These are phyloP conservation scores for Bovichtus variegatus DNA, from an alignment of 2,797 vertebrate genomes.

Conservation along the genomic window DNA sequence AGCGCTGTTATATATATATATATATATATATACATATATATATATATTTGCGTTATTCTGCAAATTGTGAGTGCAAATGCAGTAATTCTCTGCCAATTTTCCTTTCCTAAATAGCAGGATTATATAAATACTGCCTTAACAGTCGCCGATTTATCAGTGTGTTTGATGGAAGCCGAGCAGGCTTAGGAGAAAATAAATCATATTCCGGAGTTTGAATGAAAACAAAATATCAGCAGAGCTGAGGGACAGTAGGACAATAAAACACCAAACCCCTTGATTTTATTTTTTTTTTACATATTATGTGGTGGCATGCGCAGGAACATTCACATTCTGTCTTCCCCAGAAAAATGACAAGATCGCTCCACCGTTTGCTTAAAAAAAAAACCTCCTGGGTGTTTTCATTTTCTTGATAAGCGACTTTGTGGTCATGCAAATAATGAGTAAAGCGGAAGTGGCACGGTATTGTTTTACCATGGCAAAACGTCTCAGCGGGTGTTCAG, in stretches of 20 bases:
- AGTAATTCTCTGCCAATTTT: conserved; percentile 37
- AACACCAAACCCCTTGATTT: conserved; percentile 3
- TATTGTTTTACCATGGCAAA: neutral
- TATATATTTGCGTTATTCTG: conserved; percentile 34
- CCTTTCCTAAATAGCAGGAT: conserved; percentile 50
- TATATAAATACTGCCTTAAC: conserved; percentile 48
- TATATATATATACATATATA: no score
- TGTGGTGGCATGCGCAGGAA: conserved; percentile 8
- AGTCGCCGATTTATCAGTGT: conserved; percentile 44
- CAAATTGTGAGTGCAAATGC: conserved; percentile 32
- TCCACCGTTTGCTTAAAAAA: neutral
- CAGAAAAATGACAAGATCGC: neutral
- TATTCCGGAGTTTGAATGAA: conserved; percentile 45
- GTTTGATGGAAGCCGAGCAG: conserved; percentile 31
- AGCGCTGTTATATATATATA: conserved; percentile 6
- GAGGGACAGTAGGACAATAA: conserved; percentile 19
- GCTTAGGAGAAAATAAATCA: conserved; percentile 53
- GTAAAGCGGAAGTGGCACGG: neutral
- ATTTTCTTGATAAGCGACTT: neutral
- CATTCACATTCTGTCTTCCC: neutral
- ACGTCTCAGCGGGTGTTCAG: neutral
- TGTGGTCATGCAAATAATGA: conserved; percentile 8
- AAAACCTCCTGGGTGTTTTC: neutral
- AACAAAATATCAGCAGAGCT: conserved; percentile 40
- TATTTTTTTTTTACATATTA: conserved; percentile 7